Evolutionary conservation across 2,797 vertebrate genomes (phyloP).

Genomic region (Chiloscyllium punctatum): DNA sequence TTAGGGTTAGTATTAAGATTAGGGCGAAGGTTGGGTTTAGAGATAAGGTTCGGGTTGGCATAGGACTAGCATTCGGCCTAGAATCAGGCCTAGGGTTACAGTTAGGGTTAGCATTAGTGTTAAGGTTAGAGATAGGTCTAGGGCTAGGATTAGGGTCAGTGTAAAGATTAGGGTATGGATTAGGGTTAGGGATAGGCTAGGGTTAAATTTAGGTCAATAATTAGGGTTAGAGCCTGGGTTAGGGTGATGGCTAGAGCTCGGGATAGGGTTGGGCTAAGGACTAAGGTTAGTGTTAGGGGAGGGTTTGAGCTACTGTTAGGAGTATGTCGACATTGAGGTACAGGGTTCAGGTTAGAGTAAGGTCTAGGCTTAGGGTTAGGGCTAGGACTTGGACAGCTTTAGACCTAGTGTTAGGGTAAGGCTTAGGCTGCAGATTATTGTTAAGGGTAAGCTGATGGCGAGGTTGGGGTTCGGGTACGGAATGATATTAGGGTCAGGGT

Average conservation of each 20-base stretch:
- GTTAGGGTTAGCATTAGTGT: constrained; percentile 34
- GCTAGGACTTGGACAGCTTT: background rate
- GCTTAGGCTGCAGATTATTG: background rate
- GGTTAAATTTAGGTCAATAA: background rate
- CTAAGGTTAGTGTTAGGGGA: background rate
- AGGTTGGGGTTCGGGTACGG: background rate
- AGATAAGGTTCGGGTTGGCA: constrained; percentile 40
- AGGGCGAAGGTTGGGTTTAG: constrained; percentile 39
- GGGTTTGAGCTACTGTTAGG: background rate
- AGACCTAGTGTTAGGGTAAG: background rate
- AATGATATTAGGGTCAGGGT: background rate
- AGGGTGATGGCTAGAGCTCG: background rate
- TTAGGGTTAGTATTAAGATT: background rate
- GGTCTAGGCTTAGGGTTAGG: background rate
- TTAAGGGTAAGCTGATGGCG: too few relatives aligned
- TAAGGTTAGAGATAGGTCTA: constrained; percentile 10
- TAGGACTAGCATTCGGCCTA: background rate
- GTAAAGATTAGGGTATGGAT: constrained; percentile 26
- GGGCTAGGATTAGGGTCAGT: constrained; percentile 28
- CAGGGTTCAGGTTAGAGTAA: background rate
- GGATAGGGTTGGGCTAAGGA: background rate
- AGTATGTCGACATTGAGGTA: background rate
- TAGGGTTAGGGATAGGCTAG: constrained; percentile 25
- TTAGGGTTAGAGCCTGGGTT: background rate
- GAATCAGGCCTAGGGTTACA: constrained; percentile 27